phyloP scores from a whole-genome alignment of 2,113 vertebrate genomes.

The Gopherus flavomarginatus region DNA sequence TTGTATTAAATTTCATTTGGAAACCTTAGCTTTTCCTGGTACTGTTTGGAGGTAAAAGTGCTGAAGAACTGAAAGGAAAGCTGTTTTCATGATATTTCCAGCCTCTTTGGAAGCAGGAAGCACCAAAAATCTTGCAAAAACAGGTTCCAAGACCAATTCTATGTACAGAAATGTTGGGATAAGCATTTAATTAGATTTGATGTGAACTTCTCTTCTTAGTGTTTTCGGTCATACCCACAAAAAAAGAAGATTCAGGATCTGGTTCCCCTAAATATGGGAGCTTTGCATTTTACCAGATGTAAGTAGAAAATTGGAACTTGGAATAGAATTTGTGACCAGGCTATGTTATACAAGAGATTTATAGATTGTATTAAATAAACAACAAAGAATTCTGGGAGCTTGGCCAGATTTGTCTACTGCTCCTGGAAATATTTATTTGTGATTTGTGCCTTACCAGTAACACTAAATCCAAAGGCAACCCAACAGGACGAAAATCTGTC shows the following conservation, averaged over 20 bases:
- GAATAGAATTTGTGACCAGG: background rate
- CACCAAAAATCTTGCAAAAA: background rate
- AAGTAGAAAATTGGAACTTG: slow-evolving; percentile 23
- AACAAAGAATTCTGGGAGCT: background rate
- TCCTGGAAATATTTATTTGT: background rate
- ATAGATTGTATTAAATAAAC: slow-evolving; percentile 9
- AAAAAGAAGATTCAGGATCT: background rate
- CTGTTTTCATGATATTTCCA: background rate
- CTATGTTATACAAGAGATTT: background rate
- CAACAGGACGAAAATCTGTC: background rate
- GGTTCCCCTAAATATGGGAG: background rate
- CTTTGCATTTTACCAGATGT: background rate
- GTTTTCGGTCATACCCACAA: background rate
- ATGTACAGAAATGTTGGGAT: background rate
- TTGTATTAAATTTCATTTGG: background rate
- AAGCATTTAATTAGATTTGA: background rate
- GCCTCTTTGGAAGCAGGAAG: background rate
- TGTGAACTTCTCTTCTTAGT: background rate
- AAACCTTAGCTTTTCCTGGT: background rate
- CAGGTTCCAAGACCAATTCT: background rate
- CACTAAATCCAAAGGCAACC: background rate
- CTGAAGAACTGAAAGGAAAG: background rate
- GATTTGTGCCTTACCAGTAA: background rate
- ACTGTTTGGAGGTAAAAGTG: background rate
- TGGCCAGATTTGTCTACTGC: background rate